These are phyloP conservation scores for Tachina lurida DNA, from an alignment of 2,888 invertebrate genomes.

Conservation along the genomic window DNA sequence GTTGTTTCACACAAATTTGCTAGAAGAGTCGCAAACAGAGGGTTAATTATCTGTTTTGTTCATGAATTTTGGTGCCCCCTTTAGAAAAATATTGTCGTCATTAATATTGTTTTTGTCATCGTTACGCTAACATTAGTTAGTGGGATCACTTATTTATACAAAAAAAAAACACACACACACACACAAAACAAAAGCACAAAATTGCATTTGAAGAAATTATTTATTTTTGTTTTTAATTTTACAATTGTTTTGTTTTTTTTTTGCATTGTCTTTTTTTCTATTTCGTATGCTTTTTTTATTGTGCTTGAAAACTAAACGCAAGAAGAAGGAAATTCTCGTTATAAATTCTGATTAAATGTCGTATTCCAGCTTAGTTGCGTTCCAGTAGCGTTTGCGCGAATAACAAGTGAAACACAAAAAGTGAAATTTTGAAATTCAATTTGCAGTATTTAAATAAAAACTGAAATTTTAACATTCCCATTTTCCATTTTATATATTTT, in stretches of 20 bases:
- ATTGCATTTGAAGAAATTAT: slow-evolving; percentile 57
- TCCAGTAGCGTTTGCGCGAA: slow-evolving; percentile 81
- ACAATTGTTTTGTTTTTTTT: slow-evolving; percentile 30
- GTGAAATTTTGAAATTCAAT: slow-evolving; percentile 40
- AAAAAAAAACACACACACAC: slow-evolving; percentile 15
- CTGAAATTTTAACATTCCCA: slow-evolving; percentile 54
- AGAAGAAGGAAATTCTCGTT: slow-evolving; percentile 76
- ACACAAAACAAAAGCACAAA: slow-evolving; percentile 46
- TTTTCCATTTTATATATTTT: neutral
- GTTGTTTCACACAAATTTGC: no score
- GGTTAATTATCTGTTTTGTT: no score
- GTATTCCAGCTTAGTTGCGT: slow-evolving; percentile 81
- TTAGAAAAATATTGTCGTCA: slow-evolving; percentile 38
- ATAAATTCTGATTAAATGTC: slow-evolving; percentile 81
- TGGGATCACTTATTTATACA: slow-evolving; percentile 55
- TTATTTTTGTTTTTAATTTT: slow-evolving; percentile 49
- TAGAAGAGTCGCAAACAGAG: no score
- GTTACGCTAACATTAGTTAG: slow-evolving; percentile 50
- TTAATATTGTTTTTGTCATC: slow-evolving; percentile 38
- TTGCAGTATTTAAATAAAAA: slow-evolving; percentile 22
- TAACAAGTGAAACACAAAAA: slow-evolving; percentile 63
- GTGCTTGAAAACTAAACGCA: slow-evolving; percentile 58
- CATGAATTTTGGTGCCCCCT: neutral
- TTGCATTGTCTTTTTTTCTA: slow-evolving; percentile 7
- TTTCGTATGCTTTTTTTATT: slow-evolving; percentile 43